Evolutionary conservation across 92 coral and sea anemone species (phyloP), one percentile per base, ranked within the genome.

Genomic region (Virgularia gustaviana): DNA sequence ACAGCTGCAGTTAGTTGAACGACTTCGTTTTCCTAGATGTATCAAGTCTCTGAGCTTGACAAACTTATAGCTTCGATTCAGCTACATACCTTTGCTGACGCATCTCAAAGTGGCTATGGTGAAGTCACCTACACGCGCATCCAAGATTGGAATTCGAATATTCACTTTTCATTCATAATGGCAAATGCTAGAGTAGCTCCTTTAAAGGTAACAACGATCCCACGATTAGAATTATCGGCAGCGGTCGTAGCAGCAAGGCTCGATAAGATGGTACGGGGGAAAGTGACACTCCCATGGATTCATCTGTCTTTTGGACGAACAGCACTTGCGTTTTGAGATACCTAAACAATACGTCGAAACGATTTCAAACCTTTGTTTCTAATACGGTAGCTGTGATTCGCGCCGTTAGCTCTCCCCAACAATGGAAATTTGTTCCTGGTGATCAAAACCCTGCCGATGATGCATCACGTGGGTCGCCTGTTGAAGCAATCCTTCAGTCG

Each of bases 221-320:
- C 86, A 15, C 63, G 79, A 34, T 28, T 82, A 25, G 86, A 82
- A 53, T 55, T 82, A 49, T 76, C 82, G 15, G 83, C 77, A 29
- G 86, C 86, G 3, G 81, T 64, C 7, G 42, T 81, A 33, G 85
- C 85, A 3, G 43, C 81, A 20, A 38, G 70, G n/a, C 33, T 75
- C 22, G 85, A 74, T 4, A 35, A 29, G 27, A 55, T 74, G 76
- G 32, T 75, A 33, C 25, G 25, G 25, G 57, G 29, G 81, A 81
- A 33, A 52, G 36, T n/a, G 52, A 42, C n/a, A 7, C 41, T 33
- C 57, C 57, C 0, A 49, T 79, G 2, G 62, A 42, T 22, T 23
- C 16, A 18, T 70, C 78, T 4, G 11, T 33, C 36, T 71, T 54
- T 44, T 78, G 77, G 77, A 68, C 83, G 18, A 78, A 70, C 59